Evolutionary conservation across 2,113 vertebrate genomes (phyloP).

Genomic region (Chunga burmeisteri): DNA sequence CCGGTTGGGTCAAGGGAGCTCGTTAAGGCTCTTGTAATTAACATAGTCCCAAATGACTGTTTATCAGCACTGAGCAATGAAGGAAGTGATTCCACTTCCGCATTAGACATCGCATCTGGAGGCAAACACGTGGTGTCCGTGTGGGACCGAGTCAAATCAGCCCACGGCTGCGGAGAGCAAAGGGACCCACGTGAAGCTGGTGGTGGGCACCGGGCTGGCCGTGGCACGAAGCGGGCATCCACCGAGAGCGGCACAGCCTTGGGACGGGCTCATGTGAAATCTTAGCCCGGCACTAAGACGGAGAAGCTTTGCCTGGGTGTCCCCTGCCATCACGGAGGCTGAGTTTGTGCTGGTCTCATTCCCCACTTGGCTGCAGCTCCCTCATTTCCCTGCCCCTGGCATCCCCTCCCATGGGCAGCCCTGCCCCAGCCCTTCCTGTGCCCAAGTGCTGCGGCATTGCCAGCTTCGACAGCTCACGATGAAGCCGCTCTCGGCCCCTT

Average conservation of each 20-base stretch:
- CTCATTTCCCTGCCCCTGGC: not conserved
- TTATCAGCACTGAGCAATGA: not conserved
- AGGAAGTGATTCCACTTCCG: not conserved
- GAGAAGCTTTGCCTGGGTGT: not conserved
- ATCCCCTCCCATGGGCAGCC: not conserved
- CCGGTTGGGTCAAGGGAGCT: not conserved
- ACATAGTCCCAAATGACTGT: not conserved
- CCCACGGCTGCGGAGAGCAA: accelerated
- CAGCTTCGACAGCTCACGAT: accelerated
- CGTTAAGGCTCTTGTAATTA: not conserved
- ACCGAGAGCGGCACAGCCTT: not conserved
- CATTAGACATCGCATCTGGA: not conserved
- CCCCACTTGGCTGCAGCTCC: not conserved
- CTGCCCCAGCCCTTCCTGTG: not conserved
- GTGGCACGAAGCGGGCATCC: accelerated
- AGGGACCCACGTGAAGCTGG: not conserved
- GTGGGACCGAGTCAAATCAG: accelerated
- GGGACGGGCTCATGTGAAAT: accelerated
- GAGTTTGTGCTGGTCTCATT: not conserved
- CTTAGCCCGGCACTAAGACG: not conserved
- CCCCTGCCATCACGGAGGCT: not conserved
- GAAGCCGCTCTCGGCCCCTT: not conserved
- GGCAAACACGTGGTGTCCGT: accelerated
- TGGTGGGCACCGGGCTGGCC: accelerated
- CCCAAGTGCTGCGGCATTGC: accelerated